A percentile compares a stretch with the other conserved stretches of the same genome.
Conservation (phyloP, 23 tunicate genomes). For the Styela plicata region DNA sequence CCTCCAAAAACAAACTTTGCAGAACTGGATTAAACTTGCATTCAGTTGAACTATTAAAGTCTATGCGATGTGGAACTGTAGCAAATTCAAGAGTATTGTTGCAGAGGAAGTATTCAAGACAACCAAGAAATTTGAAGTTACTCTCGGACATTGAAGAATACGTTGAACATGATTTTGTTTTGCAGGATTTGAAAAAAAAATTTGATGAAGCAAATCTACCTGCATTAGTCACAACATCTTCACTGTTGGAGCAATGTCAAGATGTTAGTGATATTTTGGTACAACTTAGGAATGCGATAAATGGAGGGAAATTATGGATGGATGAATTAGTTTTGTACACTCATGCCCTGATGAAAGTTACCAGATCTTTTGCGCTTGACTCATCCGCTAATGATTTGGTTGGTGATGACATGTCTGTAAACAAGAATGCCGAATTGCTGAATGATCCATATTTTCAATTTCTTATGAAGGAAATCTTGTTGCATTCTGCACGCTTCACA, state of each 20-base stretch:
- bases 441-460: slow-evolving; percentile 18
- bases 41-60: not conserved
- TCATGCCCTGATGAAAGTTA: not conserved
- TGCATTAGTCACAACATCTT: slow-evolving; percentile 9
- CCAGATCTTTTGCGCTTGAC: not conserved
- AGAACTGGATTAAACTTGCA: not conserved
- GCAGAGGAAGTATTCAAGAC: not conserved
- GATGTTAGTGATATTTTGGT: slow-evolving; percentile 26
- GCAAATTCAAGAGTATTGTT: not conserved
- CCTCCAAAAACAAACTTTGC: not conserved
- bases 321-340: slow-evolving; percentile 17
- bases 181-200: slow-evolving; percentile 9
- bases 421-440: not conserved
- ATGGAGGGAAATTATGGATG: slow-evolving; percentile 11
- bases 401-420: not conserved
- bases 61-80: not conserved
- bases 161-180: slow-evolving; percentile 7
- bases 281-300: slow-evolving; percentile 3
- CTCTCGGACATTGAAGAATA: slow-evolving; percentile 19
- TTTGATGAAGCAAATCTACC: not conserved
- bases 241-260: slow-evolving; percentile 1
- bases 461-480: not conserved
- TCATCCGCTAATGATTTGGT: not conserved
- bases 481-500: slow-evolving; percentile 3
- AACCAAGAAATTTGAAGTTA: not conserved